phyloP scores from a whole-genome alignment of 2,113 vertebrate genomes.

The Clupea harengus region DNA sequence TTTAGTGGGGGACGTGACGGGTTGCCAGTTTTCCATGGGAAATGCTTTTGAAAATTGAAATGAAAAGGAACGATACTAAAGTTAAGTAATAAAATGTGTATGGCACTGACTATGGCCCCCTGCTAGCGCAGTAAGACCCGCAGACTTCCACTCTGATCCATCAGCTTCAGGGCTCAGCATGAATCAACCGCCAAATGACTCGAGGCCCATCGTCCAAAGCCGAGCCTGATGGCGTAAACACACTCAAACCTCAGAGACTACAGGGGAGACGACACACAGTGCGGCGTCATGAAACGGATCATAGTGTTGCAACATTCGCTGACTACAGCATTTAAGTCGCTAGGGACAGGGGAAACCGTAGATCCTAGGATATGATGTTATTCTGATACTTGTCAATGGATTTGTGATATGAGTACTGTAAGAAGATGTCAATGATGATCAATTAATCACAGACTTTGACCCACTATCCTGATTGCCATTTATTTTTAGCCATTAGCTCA shows the following conservation, averaged over 20 bases:
- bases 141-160: neutral
- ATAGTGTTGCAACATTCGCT: neutral
- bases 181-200: neutral
- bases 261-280: neutral
- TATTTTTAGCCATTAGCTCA: neutral
- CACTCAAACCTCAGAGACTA: neutral
- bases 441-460: neutral
- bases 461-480: neutral
- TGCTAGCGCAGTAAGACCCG: neutral
- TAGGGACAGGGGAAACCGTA: neutral
- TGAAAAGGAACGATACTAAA: constrained; percentile 40
- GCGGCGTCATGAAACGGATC: neutral
- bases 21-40: constrained; percentile 69
- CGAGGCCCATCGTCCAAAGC: neutral
- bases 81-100: constrained; percentile 52
- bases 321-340: neutral
- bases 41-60: constrained; percentile 55
- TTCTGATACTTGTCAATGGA: neutral
- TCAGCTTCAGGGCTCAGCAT: neutral
- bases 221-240: neutral
- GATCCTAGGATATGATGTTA: neutral
- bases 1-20: constrained; percentile 24
- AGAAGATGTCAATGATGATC: neutral
- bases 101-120: constrained; percentile 28
- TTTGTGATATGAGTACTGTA: neutral